phyloP scores from a whole-genome alignment of 2,888 invertebrate genomes.

The Amblyteles armatorius region DNA sequence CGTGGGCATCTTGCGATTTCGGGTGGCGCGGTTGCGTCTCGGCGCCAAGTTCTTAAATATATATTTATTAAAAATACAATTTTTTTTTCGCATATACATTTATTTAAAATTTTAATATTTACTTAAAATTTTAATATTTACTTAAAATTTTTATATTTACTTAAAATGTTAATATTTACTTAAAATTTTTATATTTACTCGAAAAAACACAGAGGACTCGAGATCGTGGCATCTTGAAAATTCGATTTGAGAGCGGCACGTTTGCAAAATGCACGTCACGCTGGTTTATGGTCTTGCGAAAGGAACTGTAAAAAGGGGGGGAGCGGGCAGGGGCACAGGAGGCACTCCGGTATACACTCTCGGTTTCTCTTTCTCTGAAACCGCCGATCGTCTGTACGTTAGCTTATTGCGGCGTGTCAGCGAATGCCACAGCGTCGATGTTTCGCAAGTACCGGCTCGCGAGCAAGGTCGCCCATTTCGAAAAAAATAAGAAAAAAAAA shows the following conservation, averaged over 20 bases:
- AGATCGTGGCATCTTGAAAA: constrained; percentile 72
- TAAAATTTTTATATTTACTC: too few relatives aligned
- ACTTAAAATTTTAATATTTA: too few relatives aligned
- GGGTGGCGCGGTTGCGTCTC: too few relatives aligned
- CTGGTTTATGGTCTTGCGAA: constrained; percentile 71
- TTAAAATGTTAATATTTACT: too few relatives aligned
- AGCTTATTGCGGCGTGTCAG: constrained; percentile 67
- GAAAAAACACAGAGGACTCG: neutral
- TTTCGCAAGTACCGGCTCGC: constrained; percentile 61
- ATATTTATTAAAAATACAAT: too few relatives aligned
- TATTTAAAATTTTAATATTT: too few relatives aligned
- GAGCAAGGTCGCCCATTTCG: constrained; percentile 59
- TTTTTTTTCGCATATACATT: too few relatives aligned
- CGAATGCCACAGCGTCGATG: constrained; percentile 66
- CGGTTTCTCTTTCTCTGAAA: constrained; percentile 51
- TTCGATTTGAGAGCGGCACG: constrained; percentile 70
- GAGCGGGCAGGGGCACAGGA: constrained; percentile 1
- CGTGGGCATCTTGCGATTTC: too few relatives aligned
- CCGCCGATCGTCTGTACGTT: constrained; percentile 43
- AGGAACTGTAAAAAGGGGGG: constrained; percentile 49
- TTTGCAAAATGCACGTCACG: constrained; percentile 72
- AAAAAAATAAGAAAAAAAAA: neutral
- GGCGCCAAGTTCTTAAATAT: too few relatives aligned
- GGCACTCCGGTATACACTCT: constrained; percentile 20
- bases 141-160: too few relatives aligned